These are phyloP conservation scores for Theristus sp. DNA, from an alignment of 2,888 invertebrate species.

Conservation along the genomic window DNA sequence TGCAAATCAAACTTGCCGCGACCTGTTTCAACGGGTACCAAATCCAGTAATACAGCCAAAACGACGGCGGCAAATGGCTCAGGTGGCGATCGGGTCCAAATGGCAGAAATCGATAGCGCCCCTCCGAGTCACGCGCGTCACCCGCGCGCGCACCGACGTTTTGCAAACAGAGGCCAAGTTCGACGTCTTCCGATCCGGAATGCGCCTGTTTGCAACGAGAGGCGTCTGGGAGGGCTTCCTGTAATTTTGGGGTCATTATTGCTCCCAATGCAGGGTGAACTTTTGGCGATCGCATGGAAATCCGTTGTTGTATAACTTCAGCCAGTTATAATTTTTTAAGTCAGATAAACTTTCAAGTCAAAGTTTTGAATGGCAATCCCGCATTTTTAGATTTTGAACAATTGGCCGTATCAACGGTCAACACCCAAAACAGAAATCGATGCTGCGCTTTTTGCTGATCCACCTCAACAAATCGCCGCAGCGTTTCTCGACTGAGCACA, in stretches of 20 bases:
- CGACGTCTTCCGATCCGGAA: conserved; percentile 11
- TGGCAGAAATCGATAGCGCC: conserved; percentile 76
- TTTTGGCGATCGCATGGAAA: no score
- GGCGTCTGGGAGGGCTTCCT: neutral
- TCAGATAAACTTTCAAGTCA: no score
- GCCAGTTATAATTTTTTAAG: neutral
- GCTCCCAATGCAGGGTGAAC: neutral
- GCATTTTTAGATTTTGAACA: no score
- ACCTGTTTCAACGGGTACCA: conserved; percentile 78
- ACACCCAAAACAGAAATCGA: neutral
- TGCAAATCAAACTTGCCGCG: no score
- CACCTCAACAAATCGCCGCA: conserved; percentile 38
- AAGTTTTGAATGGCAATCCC: no score
- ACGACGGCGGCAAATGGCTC: conserved; percentile 36
- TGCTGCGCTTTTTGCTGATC: no score
- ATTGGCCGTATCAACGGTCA: no score
- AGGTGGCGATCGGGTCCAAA: conserved; percentile 79
- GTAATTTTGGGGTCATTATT: neutral
- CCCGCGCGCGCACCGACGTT: conserved; percentile 8
- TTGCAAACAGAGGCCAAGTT: conserved; percentile 11
- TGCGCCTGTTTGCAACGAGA: neutral
- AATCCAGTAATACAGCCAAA: conserved; percentile 85
- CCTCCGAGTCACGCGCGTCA: conserved; percentile 50
- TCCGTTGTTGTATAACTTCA: neutral
- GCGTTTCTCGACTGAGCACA: conserved; percentile 64